A percentile compares a stretch with the other conserved stretches of the same genome.
These are phyloP conservation scores for Callorhinus ursinus DNA, from an alignment of 2,113 vertebrate species.

Conservation along the genomic window DNA sequence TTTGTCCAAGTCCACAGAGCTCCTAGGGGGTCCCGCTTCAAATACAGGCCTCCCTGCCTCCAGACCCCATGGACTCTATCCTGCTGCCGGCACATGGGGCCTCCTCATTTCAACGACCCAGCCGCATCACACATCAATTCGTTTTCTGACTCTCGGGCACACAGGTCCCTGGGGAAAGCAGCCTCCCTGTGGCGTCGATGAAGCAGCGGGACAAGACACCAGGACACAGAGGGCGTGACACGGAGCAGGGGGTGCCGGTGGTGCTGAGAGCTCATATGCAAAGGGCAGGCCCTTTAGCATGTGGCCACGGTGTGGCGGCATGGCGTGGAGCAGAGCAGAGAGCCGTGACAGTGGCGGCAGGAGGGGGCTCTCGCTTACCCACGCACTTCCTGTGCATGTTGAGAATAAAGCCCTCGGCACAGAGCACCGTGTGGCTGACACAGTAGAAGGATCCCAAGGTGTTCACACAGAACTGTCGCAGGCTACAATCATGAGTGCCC, in stretches of 20 bases:
- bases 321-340: conserved; percentile 67
- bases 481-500: conserved; percentile 85
- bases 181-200: neutral
- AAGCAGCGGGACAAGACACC: conserved; percentile 68
- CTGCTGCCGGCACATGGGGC: neutral
- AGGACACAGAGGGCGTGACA: conserved; percentile 19
- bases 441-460: conserved; percentile 88
- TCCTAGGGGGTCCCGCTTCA: neutral
- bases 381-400: conserved; percentile 84
- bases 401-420: conserved; percentile 87
- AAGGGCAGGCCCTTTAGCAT: conserved; percentile 76
- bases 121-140: neutral
- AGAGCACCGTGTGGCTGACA: conserved; percentile 86
- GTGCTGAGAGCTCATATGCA: conserved; percentile 73
- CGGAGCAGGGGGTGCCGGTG: conserved; percentile 49
- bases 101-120: neutral
- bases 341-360: neutral
- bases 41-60: neutral
- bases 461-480: conserved; percentile 86
- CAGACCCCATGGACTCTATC: neutral
- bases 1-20: neutral
- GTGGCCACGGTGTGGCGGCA: conserved; percentile 47
- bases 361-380: conserved; percentile 84
- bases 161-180: neutral
- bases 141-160: neutral